phyloP scores from a whole-genome alignment of 2,888 invertebrate genomes.

The Brassicogethes aeneus region DNA sequence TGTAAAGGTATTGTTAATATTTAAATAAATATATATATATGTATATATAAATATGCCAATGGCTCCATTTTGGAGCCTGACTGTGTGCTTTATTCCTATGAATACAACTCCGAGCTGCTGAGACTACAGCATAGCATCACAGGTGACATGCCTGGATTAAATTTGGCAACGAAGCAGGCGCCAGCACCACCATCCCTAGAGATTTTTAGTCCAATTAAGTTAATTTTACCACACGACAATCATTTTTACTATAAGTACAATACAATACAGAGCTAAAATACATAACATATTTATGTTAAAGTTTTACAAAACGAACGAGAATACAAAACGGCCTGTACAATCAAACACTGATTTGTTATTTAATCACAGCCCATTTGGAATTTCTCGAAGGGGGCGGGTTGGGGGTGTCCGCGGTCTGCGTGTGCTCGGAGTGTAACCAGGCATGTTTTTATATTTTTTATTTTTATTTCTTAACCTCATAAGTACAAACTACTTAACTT shows the following conservation, averaged over 20 bases:
- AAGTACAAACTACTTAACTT: conserved; percentile 21
- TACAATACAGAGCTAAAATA: conserved; percentile 35
- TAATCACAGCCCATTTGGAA: conserved; percentile 78
- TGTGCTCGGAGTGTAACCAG: conserved; percentile 26
- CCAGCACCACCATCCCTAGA: conserved; percentile 22
- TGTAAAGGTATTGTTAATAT: conserved; percentile 33
- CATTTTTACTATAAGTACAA: conserved; percentile 13
- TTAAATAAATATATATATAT: conserved; percentile 35
- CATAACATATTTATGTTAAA: conserved; percentile 18
- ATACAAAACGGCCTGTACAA: conserved; percentile 61
- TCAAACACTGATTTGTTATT: conserved; percentile 55
- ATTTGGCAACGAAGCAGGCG: conserved; percentile 34
- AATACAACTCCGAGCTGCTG: conserved; percentile 27
- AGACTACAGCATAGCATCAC: conserved; percentile 37
- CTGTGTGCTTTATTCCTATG: conserved; percentile 7
- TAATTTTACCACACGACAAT: conserved; percentile 30
- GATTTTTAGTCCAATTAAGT: conserved; percentile 21
- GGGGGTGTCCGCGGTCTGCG: conserved; percentile 26
- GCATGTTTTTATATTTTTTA: conserved; percentile 16
- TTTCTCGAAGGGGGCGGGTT: conserved; percentile 46
- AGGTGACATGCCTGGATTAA: conserved; percentile 32
- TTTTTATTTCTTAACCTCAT: conserved; percentile 9
- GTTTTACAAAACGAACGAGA: conserved; percentile 46
- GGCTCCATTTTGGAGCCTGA: conserved; percentile 24
- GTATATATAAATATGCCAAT: conserved; percentile 32